A percentile compares a stretch with the other conserved stretches of the same genome.
Conservation (phyloP, 2,888 invertebrate genomes). For the Drosophila gaucha region DNA sequence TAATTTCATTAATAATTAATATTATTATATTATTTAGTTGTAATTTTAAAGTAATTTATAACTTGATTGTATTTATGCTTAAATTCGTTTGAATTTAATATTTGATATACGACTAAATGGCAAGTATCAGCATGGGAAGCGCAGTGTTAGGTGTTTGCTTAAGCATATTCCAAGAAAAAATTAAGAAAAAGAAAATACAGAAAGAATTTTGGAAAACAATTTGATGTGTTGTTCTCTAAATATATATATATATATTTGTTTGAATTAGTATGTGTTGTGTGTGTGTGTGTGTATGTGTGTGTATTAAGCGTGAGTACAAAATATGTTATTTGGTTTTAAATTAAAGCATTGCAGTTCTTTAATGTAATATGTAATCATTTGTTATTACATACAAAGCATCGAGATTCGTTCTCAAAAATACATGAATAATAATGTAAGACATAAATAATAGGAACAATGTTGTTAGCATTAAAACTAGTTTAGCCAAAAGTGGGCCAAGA, state of each 20-base stretch:
- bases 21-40: constrained; percentile 42
- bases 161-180: constrained; percentile 28
- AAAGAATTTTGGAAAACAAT: constrained; percentile 28
- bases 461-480: constrained; percentile 49
- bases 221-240: constrained; percentile 5
- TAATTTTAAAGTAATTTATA: constrained; percentile 47
- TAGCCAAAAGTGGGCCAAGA: constrained; percentile 23
- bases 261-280: constrained; percentile 40
- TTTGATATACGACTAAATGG: constrained; percentile 67
- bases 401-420: constrained; percentile 72
- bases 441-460: constrained; percentile 60
- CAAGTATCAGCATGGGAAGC: constrained; percentile 64
- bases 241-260: constrained; percentile 32
- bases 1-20: constrained; percentile 13
- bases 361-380: constrained; percentile 61
- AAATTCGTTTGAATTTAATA: constrained; percentile 77
- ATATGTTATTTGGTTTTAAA: constrained; percentile 44
- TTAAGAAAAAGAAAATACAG: constrained; percentile 10
- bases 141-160: constrained; percentile 48
- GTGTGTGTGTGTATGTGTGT: constrained; percentile 3
- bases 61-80: constrained; percentile 74
- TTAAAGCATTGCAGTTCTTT: constrained; percentile 56
- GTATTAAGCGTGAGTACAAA: constrained; percentile 50
- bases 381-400: constrained; percentile 55
- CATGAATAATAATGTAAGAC: constrained; percentile 63